Percentiles rank a stretch among this genome's conserved stretches.
phyloP scores from a whole-genome alignment of 2,888 invertebrate genomes.

The Linnaemya tessellans region DNA sequence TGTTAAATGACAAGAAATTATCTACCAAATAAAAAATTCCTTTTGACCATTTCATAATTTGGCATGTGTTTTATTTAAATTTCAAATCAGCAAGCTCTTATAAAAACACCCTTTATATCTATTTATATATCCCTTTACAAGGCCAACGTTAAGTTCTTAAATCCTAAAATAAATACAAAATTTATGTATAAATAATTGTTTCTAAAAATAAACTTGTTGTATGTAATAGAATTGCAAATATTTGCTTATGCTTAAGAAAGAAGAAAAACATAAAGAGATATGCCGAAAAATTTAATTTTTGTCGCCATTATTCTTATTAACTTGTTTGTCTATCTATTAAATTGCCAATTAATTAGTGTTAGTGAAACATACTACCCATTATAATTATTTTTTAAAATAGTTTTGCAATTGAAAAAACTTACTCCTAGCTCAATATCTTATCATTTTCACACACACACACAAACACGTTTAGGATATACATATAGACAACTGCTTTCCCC shows the following conservation, averaged over 20 bases:
- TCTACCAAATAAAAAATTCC: too few species aligned
- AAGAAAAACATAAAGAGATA: background rate
- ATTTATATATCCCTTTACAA: background rate
- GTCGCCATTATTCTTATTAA: background rate
- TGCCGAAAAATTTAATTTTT: background rate
- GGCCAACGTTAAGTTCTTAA: too few species aligned
- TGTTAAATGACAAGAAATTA: too few species aligned
- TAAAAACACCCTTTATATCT: too few species aligned
- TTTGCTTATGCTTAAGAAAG: background rate
- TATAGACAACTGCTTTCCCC: background rate
- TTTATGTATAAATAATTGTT: background rate
- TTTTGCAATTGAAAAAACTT: slow-evolving; percentile 22
- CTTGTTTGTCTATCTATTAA: slow-evolving; percentile 8
- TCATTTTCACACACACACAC: background rate
- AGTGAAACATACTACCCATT: background rate
- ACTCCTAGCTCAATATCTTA: slow-evolving; percentile 19
- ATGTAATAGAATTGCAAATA: background rate
- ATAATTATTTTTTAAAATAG: background rate
- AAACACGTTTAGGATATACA: slow-evolving; percentile 6
- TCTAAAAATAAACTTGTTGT: background rate
- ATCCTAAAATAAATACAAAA: too few species aligned
- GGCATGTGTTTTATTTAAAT: too few species aligned
- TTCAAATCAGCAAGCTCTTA: too few species aligned
- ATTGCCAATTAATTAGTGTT: slow-evolving; percentile 6
- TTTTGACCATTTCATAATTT: too few species aligned